Evolutionary conservation across 2,888 invertebrate genomes (phyloP), one percentile per base, ranked within the genome.

Genomic region (Leptinotarsa peninsularis): DNA sequence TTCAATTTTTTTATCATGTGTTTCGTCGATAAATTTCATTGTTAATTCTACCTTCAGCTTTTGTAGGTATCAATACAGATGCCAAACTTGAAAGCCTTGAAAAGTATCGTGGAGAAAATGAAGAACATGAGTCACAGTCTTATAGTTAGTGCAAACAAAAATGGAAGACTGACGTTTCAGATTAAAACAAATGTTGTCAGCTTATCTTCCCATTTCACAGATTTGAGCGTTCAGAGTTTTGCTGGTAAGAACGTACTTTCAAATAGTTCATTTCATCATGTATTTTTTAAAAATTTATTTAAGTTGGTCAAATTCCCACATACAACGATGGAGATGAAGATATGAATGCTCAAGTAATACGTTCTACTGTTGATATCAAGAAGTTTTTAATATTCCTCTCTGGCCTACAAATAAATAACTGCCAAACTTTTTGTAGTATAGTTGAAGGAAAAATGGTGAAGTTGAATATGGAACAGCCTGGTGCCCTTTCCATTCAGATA

Each of bases 81-180:
- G 87, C 96, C 97, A 7, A 90, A 93, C 63, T 87, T 96, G 71
- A 96, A 94, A 83, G 90, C 94, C 71, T 87, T 98, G 10, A 92
- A 94, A 50, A 94, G 93, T 78, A 92, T 96, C 7, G 92, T 96
- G 49, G 98, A 98, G 78, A 91, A 95, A 79, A 93, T 98, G 92
- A 94, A 94, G 85, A 94, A 93, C 71, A 92, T 97, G 88, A 93
- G 93, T 14, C 90, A 93, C 0, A 91, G 91, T 76, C 89, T 97
- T 52, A 91, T 91, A 1, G 90, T 97, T 54, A 91, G 93, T 75
- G 96, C 94, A 0, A 94, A 93, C 52, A 91, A 92, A 49, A 90
- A 90, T 72, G 97, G 97, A 0, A 89, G 92, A 72, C 88, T 96
- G 17, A 92, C 92, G 21, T 87, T 97, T 56, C 93, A 93, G 81